These are phyloP conservation scores for Diceros bicornis DNA, from an alignment of 2,797 vertebrate genomes.

Conservation along the genomic window DNA sequence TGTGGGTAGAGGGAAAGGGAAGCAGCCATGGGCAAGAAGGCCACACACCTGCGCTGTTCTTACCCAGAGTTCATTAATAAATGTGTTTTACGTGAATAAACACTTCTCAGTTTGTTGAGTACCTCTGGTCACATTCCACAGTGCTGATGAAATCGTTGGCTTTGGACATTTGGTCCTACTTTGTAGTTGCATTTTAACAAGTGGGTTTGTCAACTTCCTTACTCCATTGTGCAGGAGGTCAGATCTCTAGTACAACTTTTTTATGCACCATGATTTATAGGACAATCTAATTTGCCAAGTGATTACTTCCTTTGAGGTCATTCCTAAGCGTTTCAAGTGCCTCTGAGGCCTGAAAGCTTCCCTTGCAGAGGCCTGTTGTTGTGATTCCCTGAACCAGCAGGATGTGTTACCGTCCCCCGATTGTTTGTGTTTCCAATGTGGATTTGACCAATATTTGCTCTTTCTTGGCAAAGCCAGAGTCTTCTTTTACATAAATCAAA, in stretches of 20 bases:
- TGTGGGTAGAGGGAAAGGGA: neutral
- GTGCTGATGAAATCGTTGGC: neutral
- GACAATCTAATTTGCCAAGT: neutral
- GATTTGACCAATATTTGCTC: neutral
- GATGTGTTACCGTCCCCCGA: neutral
- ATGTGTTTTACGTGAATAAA: neutral
- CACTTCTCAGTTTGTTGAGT: neutral
- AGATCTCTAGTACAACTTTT: neutral
- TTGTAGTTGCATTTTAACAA: neutral
- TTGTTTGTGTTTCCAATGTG: constrained; percentile 14
- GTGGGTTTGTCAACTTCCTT: neutral
- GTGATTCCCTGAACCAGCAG: neutral
- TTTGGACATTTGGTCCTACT: neutral
- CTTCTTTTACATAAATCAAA: constrained; percentile 33
- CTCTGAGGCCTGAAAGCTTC: neutral
- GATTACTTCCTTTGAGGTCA: neutral
- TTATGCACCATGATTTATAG: neutral
- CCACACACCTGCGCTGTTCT: neutral
- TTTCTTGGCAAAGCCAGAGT: constrained; percentile 12
- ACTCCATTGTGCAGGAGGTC: neutral
- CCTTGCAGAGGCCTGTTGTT: neutral
- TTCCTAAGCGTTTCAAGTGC: neutral
- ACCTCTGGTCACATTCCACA: neutral
- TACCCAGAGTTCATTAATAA: neutral
- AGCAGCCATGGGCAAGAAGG: neutral